phyloP scores from a whole-genome alignment of 2,797 vertebrate species.

The Nannoperca australis region DNA sequence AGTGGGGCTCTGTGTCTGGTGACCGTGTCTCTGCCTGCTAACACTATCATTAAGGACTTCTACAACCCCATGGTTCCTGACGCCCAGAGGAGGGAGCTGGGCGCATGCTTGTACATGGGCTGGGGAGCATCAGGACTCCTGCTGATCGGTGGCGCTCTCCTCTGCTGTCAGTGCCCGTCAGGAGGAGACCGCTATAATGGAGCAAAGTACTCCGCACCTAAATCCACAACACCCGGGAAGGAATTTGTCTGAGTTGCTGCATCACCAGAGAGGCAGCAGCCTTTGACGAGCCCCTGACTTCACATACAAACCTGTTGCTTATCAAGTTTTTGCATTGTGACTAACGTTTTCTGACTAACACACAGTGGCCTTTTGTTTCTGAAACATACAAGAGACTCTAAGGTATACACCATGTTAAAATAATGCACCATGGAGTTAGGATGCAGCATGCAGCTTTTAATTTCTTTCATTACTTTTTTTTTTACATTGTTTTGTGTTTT shows the following conservation, averaged over 20 bases:
- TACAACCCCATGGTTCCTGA: conserved; percentile 84
- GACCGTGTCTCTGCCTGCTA: conserved; percentile 84
- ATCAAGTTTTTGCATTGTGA: conserved; percentile 40
- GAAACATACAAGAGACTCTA: neutral
- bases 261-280: neutral
- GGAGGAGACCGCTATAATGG: conserved; percentile 68
- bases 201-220: conserved; percentile 74
- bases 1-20: conserved; percentile 83
- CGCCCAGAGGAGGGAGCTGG: conserved; percentile 89
- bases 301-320: conserved; percentile 31
- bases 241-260: conserved; percentile 76
- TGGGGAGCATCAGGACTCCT: conserved; percentile 90
- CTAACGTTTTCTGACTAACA: conserved; percentile 59
- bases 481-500: conserved; percentile 3
- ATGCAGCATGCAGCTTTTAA: neutral
- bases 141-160: conserved; percentile 87
- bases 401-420: conserved; percentile 21
- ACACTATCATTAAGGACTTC: conserved; percentile 85
- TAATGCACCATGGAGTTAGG: neutral
- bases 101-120: conserved; percentile 90
- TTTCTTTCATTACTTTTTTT: neutral
- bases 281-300: conserved; percentile 6
- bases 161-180: conserved; percentile 84
- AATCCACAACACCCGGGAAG: conserved; percentile 77
- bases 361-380: conserved; percentile 34